Base-by-base conservation (phyloP, 2,113 vertebrate genomes). In the Morone chrysops region DNA sequence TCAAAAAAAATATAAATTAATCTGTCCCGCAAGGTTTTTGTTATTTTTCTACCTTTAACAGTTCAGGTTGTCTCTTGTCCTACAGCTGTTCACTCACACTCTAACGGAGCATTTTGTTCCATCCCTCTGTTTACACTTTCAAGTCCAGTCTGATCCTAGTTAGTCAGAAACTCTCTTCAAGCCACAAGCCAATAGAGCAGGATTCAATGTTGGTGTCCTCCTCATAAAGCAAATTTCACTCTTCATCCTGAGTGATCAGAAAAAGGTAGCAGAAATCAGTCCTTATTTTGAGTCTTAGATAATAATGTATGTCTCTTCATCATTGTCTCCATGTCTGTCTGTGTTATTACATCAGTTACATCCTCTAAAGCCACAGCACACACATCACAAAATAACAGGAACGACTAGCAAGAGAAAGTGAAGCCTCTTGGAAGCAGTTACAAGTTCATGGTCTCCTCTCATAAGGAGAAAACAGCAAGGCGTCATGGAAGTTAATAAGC, bases 401-500 rank as follows among this genome's bases (percentile, higher is more conserved):
- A 61, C 36, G 3, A 31, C 31, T 31, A 31, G 31, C 31, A 31
- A 31, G 31, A 50, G 22, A 53, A 69, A 79, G 70, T 51, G 71
- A 38, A 38, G 74, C 11, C 16, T 54, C 47, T 71, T 45, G 41
- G 67, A 78, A 82, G 63, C 78, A 79, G 82, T 85, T 80, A 81
- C 45, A 31, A 70, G 82, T 85, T 90, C 81, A 68, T 62, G 48
- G 62, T 57, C 81, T 85, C 40, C 67, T 17, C 70, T 90, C 83
- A 75, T 83, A 54, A 71, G 86, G 82, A 82, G 87, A 62, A 90
- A 75, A 84, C 84, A 87, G 79, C 16, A 54, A 86, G 87, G 84
- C 85, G 76, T 88, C 75, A 91, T 90, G 87, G 85, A 60, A 87
- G 87, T 83, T 93, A 93, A 92, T 92, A 90, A 92, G 90, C 87